Evolutionary conservation across 2,113 vertebrate species (phyloP), one percentile per base, ranked within the genome.

Genomic region (Hassar affinis): DNA sequence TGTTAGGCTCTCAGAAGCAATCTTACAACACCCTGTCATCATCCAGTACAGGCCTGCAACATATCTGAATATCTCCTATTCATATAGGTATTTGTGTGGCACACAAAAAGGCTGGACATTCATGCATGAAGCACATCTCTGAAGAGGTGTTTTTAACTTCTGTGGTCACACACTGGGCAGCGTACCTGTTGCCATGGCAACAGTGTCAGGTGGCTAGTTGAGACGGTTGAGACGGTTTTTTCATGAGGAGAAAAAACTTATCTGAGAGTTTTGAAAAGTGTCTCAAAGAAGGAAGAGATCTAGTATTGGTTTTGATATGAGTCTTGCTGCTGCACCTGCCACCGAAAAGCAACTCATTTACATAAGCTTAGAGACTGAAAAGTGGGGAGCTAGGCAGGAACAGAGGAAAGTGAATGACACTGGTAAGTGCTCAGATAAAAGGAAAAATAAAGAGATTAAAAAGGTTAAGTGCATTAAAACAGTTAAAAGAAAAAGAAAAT

Each of bases 1-100:
- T 99, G 45, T 87, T 99, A 85, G 93, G 93, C 47, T 93, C 95
- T 0, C 97, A 98, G 93, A 97, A 93, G 80, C 93, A 88, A 27
- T 85, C 90, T 68, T 87, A 87, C 0, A 89, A 90, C 87, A 91
- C 92, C 27, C 90, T 90, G 0, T 75, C 81, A 27, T n/a, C 87
- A 1, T 0, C 82, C 2, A 76, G 89, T 71, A 62, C 72, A 45
- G 52, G 20, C 51, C 38, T 68, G 10, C 64, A 83, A 15, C 15
- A 62, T 4, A 42, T 85, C 30, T 85, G 81, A 87, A 11, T 35
- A 6, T n/a, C n/a, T n/a, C n/a, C n/a, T n/a, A n/a, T n/a, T n/a
- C n/a, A n/a, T n/a, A n/a, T 27, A 6, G 20, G 25, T 59, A 51
- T 22, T 77, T 57, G 18, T 45, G 54, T 78, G 18, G 59, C 14